A percentile compares a stretch with the other conserved stretches of the same genome.
Conservation (phyloP, 2,113 vertebrate genomes). For the Bujurquina vittata region DNA sequence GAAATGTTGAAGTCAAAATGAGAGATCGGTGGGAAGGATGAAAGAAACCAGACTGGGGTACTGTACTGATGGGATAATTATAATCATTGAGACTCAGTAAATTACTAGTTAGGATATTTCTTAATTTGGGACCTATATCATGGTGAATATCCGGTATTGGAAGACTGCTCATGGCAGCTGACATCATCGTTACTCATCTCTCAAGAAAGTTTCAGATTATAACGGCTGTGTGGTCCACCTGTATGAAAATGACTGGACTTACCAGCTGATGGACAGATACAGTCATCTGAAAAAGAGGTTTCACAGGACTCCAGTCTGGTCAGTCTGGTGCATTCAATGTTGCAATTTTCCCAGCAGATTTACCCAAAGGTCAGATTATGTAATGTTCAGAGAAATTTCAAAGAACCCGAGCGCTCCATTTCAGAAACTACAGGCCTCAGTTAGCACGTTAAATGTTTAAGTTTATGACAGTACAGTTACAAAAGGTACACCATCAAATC, state of each 20-base stretch:
- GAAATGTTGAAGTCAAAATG: not conserved
- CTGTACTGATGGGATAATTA: not conserved
- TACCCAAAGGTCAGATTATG: too few species aligned
- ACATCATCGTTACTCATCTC: not conserved
- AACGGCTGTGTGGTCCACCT: not conserved
- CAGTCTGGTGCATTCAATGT: not conserved
- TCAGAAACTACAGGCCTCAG: too few species aligned
- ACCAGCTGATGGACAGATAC: not conserved
- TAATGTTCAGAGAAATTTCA: too few species aligned
- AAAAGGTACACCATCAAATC: too few species aligned
- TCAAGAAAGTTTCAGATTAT: not conserved
- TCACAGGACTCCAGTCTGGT: not conserved
- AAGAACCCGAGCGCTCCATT: too few species aligned
- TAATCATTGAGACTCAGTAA: not conserved
- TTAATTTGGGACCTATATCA: not conserved
- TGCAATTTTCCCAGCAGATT: not conserved
- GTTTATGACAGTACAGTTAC: too few species aligned
- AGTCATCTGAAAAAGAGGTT: not conserved
- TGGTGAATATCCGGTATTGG: not conserved
- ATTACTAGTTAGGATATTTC: not conserved
- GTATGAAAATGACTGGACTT: not conserved
- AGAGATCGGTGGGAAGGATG: not conserved
- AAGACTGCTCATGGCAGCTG: not conserved
- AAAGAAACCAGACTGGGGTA: not conserved
- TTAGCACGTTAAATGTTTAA: too few species aligned